phyloP scores from a whole-genome alignment of 2,888 invertebrate species.

The Noctua janthe region DNA sequence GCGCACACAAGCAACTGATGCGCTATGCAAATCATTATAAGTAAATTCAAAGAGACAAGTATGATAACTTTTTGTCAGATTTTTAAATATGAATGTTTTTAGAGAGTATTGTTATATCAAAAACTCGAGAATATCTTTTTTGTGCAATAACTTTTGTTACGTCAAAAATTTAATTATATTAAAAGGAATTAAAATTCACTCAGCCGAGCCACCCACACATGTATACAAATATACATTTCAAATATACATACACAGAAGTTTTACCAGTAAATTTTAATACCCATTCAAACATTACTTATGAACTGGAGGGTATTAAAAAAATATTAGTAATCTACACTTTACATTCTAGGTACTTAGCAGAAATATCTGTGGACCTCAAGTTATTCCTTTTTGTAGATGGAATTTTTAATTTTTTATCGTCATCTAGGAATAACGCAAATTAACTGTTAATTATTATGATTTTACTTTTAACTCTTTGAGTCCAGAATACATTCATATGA shows the following conservation, averaged over 20 bases:
- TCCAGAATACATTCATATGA: too few species aligned
- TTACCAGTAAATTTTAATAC: constrained; percentile 27
- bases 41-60: neutral
- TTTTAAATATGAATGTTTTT: neutral
- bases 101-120: neutral
- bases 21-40: neutral
- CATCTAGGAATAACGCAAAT: neutral
- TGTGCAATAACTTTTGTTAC: constrained; percentile 2
- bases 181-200: neutral
- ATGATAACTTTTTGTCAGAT: neutral
- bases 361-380: constrained; percentile 32
- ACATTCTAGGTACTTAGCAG: neutral
- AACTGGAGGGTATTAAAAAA: constrained; percentile 13
- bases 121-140: neutral
- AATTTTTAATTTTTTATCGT: too few species aligned
- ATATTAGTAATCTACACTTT: neutral
- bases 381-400: neutral
- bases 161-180: neutral
- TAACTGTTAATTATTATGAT: neutral
- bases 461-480: neutral
- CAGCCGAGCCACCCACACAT: constrained; percentile 44
- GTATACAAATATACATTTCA: constrained; percentile 33
- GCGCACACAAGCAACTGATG: neutral
- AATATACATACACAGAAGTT: constrained; percentile 43
- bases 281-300: neutral